Evolutionary conservation across 2,113 vertebrate genomes (phyloP).

Genomic region (Sinosuthora webbiana): DNA sequence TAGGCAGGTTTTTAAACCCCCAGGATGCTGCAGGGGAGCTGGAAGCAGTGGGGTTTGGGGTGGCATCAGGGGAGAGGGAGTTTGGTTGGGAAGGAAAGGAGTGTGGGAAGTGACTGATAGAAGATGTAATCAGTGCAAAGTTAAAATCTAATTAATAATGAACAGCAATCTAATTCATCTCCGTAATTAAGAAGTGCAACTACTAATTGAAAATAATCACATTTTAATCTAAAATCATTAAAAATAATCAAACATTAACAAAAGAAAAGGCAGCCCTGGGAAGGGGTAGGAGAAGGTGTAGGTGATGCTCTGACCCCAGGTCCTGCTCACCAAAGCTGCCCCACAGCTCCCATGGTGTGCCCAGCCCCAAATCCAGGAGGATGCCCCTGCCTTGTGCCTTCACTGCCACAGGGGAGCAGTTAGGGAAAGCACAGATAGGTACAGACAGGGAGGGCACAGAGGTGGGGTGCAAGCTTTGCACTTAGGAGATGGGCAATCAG

Average conservation of each 20-base stretch:
- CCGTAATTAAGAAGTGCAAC: conserved; percentile 15
- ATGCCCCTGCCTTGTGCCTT: neutral
- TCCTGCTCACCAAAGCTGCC: neutral
- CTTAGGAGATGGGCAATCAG: neutral
- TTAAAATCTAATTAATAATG: conserved; percentile 51
- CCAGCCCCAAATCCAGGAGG: neutral
- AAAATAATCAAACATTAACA: conserved; percentile 32
- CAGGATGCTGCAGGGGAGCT: neutral
- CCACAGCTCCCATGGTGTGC: accelerated
- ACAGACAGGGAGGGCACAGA: neutral
- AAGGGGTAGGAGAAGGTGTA: neutral
- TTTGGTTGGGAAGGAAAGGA: neutral
- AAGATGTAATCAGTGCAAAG: conserved; percentile 3
- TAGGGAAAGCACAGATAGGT: neutral
- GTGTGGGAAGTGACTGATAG: neutral
- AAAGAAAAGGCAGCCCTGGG: conserved; percentile 10
- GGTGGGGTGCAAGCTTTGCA: neutral
- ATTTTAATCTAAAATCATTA: conserved; percentile 52
- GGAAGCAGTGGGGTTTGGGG: neutral
- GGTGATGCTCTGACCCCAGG: neutral
- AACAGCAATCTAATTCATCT: conserved; percentile 30
- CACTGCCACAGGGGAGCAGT: neutral
- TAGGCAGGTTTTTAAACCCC: neutral
- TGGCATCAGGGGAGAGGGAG: accelerated
- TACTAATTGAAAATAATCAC: conserved; percentile 56